Percentiles rank a stretch among this genome's conserved stretches.
phyloP scores from a whole-genome alignment of 2,888 invertebrate genomes.

The Schizaphis graminum region DNA sequence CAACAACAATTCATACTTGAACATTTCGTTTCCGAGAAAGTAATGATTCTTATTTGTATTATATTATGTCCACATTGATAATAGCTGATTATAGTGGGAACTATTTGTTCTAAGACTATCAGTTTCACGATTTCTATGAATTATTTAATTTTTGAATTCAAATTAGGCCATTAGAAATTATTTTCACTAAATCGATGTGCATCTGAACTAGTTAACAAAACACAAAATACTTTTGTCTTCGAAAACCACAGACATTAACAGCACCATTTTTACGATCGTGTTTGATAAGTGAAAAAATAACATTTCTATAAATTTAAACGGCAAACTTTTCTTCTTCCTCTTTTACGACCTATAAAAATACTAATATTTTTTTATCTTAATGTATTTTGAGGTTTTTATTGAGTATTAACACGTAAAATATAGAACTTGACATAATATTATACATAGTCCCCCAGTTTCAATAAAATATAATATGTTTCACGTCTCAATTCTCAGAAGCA shows the following conservation, averaged over 20 bases:
- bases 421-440: neutral
- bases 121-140: constrained; percentile 22
- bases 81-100: constrained; percentile 6
- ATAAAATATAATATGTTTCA: neutral
- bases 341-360: constrained; percentile 44
- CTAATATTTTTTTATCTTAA: neutral
- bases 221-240: constrained; percentile 2
- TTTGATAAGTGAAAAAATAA: neutral
- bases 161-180: constrained; percentile 34
- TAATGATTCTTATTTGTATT: neutral
- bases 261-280: constrained; percentile 31
- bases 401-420: neutral
- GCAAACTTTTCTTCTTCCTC: neutral
- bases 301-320: neutral
- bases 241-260: neutral
- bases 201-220: constrained; percentile 12
- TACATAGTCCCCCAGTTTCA: neutral
- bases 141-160: constrained; percentile 13
- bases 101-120: neutral
- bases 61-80: neutral
- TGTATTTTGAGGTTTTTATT: constrained; percentile 7
- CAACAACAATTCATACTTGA: neutral
- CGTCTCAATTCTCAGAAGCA: neutral
- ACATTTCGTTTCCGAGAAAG: constrained; percentile 30
- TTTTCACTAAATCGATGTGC: constrained; percentile 26